These are phyloP conservation scores for Homarus americanus DNA, from an alignment of 1,140 invertebrate genomes.

Conservation along the genomic window DNA sequence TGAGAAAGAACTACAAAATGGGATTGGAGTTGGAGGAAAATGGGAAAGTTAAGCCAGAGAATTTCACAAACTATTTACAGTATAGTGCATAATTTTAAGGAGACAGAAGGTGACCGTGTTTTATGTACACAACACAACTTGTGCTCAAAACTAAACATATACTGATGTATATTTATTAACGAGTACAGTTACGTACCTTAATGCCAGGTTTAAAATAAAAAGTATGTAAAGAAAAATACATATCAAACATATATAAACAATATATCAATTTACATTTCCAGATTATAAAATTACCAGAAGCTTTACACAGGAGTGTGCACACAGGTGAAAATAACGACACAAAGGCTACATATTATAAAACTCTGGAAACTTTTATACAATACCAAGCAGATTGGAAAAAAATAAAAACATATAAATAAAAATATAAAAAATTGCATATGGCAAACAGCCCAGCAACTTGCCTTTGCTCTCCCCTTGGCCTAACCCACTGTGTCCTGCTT, in stretches of 20 bases:
- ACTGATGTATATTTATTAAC: not conserved
- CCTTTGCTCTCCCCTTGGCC: not conserved
- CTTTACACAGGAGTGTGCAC: not conserved
- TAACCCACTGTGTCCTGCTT: not conserved
- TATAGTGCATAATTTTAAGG: too few species aligned
- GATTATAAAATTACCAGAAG: conserved; percentile 8
- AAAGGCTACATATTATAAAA: not conserved
- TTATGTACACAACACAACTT: not conserved
- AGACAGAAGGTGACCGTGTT: too few species aligned
- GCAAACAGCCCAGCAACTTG: not conserved
- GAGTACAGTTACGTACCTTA: not conserved
- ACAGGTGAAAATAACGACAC: not conserved
- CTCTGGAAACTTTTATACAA: not conserved
- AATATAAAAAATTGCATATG: not conserved
- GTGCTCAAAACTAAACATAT: conserved; percentile 2
- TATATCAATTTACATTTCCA: not conserved
- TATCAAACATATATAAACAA: conserved; percentile 12
- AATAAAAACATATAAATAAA: too few species aligned
- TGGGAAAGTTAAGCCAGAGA: too few species aligned
- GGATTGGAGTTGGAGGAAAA: too few species aligned
- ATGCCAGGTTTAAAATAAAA: not conserved
- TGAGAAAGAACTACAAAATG: too few species aligned
- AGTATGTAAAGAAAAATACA: not conserved
- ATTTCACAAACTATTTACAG: too few species aligned
- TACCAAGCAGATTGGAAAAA: not conserved